A percentile compares a stretch with the other conserved stretches of the same genome.
Evolutionary conservation across 2,113 vertebrate species (phyloP).

Genomic region (Nanorana parkeri): DNA sequence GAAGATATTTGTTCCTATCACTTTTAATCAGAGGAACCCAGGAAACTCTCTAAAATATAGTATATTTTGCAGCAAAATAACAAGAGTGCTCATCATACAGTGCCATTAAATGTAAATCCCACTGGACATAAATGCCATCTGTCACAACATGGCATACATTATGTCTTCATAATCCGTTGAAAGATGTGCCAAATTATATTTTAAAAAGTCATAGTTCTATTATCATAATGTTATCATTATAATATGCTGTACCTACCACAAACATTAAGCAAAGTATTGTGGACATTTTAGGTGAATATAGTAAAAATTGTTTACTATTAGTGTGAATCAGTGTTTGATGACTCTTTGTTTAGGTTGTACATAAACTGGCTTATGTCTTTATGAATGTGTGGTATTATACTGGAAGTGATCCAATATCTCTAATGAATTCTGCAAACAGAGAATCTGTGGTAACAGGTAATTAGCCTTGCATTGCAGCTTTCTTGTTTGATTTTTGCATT

Average conservation of each 20-base stretch:
- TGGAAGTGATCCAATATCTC: slow-evolving; percentile 26
- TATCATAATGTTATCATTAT: too few species aligned
- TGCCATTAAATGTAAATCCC: not conserved
- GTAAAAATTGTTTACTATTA: not conserved
- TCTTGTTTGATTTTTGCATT: not conserved
- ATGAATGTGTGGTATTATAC: slow-evolving; percentile 6
- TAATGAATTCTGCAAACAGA: slow-evolving; percentile 10
- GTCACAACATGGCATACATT: not conserved
- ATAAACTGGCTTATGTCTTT: slow-evolving; percentile 4
- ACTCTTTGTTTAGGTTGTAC: slow-evolving; percentile 22
- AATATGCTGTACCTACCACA: too few species aligned
- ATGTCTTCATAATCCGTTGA: not conserved
- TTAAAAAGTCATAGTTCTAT: too few species aligned
- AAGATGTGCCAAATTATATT: not conserved
- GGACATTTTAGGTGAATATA: not conserved
- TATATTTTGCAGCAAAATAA: too few species aligned
- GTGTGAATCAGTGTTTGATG: not conserved
- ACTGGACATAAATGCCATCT: slow-evolving; percentile 29
- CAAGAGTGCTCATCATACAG: not conserved
- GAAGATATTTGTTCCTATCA: too few species aligned
- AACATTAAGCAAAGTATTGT: not conserved
- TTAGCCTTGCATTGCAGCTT: not conserved
- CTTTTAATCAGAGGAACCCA: too few species aligned
- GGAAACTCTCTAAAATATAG: too few species aligned
- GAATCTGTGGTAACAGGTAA: not conserved